Percentiles rank a stretch among this genome's conserved stretches.
These are phyloP conservation scores for Tetropium fuscum DNA, from an alignment of 2,888 invertebrate genomes.

Conservation along the genomic window DNA sequence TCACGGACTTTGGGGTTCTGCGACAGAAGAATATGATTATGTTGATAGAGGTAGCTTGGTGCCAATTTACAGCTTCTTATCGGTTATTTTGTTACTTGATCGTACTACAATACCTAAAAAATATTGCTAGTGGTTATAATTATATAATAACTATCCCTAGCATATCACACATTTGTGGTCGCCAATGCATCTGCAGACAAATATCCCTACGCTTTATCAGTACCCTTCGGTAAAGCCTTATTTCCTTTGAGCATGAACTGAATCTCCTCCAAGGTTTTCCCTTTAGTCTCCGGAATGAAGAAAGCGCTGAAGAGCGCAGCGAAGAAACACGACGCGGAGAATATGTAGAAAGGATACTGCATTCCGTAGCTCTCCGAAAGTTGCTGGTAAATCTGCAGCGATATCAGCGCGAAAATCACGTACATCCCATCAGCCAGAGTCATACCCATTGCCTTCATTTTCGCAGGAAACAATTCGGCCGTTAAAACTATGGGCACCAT, in stretches of 20 bases:
- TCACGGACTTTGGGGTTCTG: no score
- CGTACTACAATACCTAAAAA: no score
- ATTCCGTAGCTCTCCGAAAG: constrained; percentile 52
- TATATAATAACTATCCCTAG: no score
- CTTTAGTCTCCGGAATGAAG: constrained; percentile 60
- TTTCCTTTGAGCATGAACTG: constrained; percentile 60
- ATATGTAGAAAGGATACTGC: constrained; percentile 60
- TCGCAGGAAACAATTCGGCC: constrained; percentile 62
- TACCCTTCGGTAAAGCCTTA: no score
- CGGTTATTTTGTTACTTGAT: no score
- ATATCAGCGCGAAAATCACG: constrained; percentile 56
- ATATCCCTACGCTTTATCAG: no score
- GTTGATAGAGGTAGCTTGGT: no score
- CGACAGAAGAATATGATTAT: no score
- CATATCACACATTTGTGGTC: no score
- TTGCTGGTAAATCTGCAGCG: constrained; percentile 57
- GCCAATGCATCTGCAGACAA: no score
- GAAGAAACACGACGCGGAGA: constrained; percentile 55
- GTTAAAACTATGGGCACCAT: constrained; percentile 62
- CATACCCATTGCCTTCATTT: constrained; percentile 63
- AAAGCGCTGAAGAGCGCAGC: constrained; percentile 58
- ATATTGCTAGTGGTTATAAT: no score
- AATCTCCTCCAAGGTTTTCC: constrained; percentile 61
- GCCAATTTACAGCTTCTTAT: no score
- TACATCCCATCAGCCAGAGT: constrained; percentile 60